Conservation (phyloP, 2,888 invertebrate species). For the Gryllus longicercus region DNA sequence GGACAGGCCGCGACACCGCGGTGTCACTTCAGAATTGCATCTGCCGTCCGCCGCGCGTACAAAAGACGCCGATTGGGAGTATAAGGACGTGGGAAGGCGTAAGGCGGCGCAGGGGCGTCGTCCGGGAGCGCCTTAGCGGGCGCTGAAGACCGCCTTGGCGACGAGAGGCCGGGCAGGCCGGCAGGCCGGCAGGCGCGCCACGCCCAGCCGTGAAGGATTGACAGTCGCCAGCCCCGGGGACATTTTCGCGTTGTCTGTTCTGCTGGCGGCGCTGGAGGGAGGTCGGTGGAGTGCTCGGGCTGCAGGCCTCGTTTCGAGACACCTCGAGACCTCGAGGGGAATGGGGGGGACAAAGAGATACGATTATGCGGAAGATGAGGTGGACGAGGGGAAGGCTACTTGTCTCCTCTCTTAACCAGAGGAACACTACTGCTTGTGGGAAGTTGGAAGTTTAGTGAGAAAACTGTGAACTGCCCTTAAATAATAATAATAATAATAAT, state of each 20-base stretch:
- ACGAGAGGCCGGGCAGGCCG: neutral
- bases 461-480: no score
- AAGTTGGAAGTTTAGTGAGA: no score
- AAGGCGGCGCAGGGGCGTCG: neutral
- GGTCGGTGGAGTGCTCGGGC: neutral
- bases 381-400: no score
- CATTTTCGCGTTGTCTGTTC: neutral
- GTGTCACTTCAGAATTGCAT: neutral
- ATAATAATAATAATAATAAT: no score
- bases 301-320: neutral
- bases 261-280: neutral
- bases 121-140: neutral
- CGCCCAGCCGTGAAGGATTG: neutral
- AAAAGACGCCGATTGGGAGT: neutral
- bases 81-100: conserved; percentile 6
- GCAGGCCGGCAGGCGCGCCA: neutral
- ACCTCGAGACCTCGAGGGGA: neutral
- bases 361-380: no score
- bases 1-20: neutral
- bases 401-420: no score
- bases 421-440: no score
- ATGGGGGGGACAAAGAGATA: no score
- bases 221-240: neutral
- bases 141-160: neutral
- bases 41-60: neutral